A percentile compares a stretch with the other conserved stretches of the same genome.
phyloP scores from a whole-genome alignment of 1,140 invertebrate genomes.

The Drosophila malerkotliana region DNA sequence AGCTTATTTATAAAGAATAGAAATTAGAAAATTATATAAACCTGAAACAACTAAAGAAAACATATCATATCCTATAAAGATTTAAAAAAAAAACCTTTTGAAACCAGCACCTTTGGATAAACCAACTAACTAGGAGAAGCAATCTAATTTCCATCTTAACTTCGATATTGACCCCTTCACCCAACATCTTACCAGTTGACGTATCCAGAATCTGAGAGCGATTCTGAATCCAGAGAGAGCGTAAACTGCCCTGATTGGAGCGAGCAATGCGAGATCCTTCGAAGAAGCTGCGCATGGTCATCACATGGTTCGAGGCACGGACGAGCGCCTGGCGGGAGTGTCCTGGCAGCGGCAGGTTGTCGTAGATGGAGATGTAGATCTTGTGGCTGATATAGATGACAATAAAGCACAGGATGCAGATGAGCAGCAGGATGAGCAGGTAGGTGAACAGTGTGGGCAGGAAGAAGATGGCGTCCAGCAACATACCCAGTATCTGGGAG shows the following conservation, averaged over 20 bases:
- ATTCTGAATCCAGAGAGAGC: constrained; percentile 62
- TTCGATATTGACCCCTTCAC: background rate
- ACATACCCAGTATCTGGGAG: constrained; percentile 35
- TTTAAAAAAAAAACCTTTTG: too few species aligned
- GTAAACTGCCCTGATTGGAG: constrained; percentile 20
- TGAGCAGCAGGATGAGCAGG: constrained; percentile 68
- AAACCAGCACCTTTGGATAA: too few species aligned
- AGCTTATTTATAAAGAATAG: too few species aligned
- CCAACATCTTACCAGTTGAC: constrained; percentile 48
- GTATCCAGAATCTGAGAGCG: constrained; percentile 44
- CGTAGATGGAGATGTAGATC: constrained; percentile 75
- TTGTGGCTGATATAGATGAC: constrained; percentile 80
- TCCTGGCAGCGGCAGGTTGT: constrained; percentile 69
- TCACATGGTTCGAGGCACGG: constrained; percentile 24
- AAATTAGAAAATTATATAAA: too few species aligned
- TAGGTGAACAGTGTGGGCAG: constrained; percentile 81
- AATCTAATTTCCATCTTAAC: background rate
- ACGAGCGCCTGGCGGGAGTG: constrained; percentile 10
- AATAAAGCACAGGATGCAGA: constrained; percentile 76
- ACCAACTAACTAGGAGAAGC: too few species aligned
- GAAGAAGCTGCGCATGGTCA: constrained; percentile 20
- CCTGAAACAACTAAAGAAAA: too few species aligned
- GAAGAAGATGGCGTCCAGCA: constrained; percentile 76
- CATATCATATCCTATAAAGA: too few species aligned
- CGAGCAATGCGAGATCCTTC: constrained; percentile 14